phyloP scores from a whole-genome alignment of 2,113 vertebrate species.

The Laterallus jamaicensis region DNA sequence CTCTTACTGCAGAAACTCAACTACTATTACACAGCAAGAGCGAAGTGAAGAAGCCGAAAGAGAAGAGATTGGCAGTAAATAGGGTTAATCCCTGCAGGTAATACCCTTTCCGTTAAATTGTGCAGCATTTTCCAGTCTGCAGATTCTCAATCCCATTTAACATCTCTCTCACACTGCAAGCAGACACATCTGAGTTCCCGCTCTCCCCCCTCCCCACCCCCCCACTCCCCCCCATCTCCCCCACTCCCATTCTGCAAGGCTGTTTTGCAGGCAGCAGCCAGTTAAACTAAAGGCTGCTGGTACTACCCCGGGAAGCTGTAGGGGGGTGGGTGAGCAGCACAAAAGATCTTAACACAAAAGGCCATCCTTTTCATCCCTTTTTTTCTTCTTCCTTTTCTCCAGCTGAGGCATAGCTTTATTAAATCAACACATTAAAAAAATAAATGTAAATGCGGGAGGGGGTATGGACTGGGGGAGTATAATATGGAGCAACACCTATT shows the following conservation, averaged over 20 bases:
- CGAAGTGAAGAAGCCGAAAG: slow-evolving; percentile 13
- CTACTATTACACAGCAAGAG: slow-evolving; percentile 13
- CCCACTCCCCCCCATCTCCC: neutral
- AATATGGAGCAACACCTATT: slow-evolving; percentile 60
- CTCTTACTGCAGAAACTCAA: neutral
- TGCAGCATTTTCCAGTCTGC: slow-evolving; percentile 77
- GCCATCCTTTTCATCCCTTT: slow-evolving; percentile 78
- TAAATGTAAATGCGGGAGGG: neutral
- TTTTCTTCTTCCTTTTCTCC: slow-evolving; percentile 73
- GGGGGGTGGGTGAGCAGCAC: slow-evolving; percentile 42
- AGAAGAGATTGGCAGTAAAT: neutral
- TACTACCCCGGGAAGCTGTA: slow-evolving; percentile 19
- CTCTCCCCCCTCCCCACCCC: neutral
- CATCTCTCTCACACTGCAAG: slow-evolving; percentile 29
- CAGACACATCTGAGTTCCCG: neutral
- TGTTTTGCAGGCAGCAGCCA: slow-evolving; percentile 44
- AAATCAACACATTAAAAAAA: slow-evolving; percentile 45
- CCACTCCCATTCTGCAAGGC: slow-evolving; percentile 9
- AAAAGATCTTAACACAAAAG: slow-evolving; percentile 82
- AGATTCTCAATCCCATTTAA: slow-evolving; percentile 55
- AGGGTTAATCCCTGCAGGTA: slow-evolving; percentile 83
- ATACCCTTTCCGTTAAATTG: slow-evolving; percentile 44
- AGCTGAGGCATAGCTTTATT: slow-evolving; percentile 76
- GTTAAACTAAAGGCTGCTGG: slow-evolving; percentile 53
- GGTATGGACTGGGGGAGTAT: neutral